Conservation (phyloP, 37 sponge, comb jelly and placozoan genomes). For the Geodia barretti region DNA sequence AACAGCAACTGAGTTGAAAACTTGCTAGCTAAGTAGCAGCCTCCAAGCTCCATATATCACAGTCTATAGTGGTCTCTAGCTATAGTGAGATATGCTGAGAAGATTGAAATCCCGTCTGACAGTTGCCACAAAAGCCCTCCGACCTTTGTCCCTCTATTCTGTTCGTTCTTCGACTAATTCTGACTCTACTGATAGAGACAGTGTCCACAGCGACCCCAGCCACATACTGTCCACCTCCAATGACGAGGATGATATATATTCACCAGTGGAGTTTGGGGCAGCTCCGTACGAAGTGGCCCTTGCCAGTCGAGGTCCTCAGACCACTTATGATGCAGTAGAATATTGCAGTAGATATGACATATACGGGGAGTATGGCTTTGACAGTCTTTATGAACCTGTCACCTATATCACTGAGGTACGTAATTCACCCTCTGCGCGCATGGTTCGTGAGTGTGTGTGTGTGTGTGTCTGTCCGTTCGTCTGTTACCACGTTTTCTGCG, state of each 20-base stretch:
- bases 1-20: too few relatives aligned
- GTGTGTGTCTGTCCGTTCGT: too few relatives aligned
- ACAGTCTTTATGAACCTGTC: neutral
- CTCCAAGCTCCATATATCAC: neutral
- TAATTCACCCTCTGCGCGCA: too few relatives aligned
- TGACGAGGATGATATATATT: neutral
- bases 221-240: neutral
- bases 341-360: neutral
- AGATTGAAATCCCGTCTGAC: neutral
- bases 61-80: neutral
- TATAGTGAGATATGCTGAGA: neutral
- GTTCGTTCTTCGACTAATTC: neutral
- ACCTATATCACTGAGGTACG: too few relatives aligned
- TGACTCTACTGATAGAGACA: neutral
- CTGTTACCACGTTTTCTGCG: too few relatives aligned
- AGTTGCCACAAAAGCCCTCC: neutral
- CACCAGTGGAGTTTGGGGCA: neutral
- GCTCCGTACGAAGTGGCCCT: neutral
- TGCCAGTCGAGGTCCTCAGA: neutral
- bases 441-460: too few relatives aligned
- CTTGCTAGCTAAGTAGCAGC: neutral
- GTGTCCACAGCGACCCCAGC: neutral
- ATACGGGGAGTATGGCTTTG: neutral
- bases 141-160: neutral
- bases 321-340: neutral